phyloP scores from a whole-genome alignment of 35 echinoderm and acorn worm species.

The Patiria miniata region DNA sequence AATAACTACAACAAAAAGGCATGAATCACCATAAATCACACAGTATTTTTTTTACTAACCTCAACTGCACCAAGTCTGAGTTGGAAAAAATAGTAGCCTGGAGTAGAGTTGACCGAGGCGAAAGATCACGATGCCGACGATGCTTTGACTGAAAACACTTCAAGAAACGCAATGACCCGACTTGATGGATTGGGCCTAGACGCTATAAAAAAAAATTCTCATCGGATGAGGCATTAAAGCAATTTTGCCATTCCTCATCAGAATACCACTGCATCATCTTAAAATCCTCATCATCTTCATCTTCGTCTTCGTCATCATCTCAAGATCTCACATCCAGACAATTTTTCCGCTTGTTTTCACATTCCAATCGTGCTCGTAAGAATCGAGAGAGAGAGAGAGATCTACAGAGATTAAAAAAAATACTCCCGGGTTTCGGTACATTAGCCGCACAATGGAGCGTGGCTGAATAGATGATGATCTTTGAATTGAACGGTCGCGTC shows the following conservation, averaged over 20 bases:
- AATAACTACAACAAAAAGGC: too few relatives aligned
- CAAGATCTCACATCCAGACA: not conserved
- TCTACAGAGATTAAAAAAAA: not conserved
- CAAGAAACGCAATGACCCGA: not conserved
- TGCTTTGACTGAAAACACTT: conserved; percentile 25
- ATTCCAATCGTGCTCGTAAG: too few relatives aligned
- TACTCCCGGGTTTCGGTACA: not conserved
- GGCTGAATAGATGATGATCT: not conserved
- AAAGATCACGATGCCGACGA: not conserved
- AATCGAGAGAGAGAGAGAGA: too few relatives aligned
- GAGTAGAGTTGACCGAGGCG: not conserved
- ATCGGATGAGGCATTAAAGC: not conserved
- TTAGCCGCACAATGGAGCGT: conserved; percentile 1
- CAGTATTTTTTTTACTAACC: too few relatives aligned
- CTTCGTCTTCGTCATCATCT: too few relatives aligned
- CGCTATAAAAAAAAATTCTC: too few relatives aligned
- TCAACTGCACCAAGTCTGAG: not conserved
- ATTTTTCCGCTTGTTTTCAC: conserved; percentile 21
- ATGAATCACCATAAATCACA: too few relatives aligned
- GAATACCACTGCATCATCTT: not conserved
- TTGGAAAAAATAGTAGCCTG: not conserved
- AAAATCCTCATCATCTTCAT: not conserved
- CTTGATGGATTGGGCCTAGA: not conserved
- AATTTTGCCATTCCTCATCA: not conserved
- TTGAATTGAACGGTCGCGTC: not conserved